A percentile compares a stretch with the other conserved stretches of the same genome.
Conservation (phyloP, 1,140 invertebrate genomes). For the Chelonus insularis region DNA sequence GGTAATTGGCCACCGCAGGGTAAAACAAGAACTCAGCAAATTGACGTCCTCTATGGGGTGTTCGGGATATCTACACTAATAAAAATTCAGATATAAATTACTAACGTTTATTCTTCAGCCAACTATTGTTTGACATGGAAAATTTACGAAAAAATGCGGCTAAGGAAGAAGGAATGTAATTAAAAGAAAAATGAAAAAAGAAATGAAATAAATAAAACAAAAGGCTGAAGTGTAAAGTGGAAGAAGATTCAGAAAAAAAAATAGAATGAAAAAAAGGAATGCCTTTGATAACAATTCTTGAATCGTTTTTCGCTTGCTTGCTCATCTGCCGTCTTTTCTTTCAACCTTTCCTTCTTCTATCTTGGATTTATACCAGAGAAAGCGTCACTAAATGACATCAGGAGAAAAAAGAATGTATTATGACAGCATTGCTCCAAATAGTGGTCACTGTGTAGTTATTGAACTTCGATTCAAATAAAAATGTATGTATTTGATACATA, state of each 20-base stretch:
- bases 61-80: too few species aligned
- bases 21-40: constrained; percentile 28
- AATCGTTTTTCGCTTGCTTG: constrained; percentile 11
- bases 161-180: constrained; percentile 18
- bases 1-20: constrained; percentile 54
- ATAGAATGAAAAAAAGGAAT: constrained; percentile 7
- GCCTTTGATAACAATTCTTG: constrained; percentile 22
- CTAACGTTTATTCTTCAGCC: too few species aligned
- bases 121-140: too few species aligned
- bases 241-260: background rate
- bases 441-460: constrained; percentile 1
- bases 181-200: constrained; percentile 5
- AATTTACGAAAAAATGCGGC: too few species aligned
- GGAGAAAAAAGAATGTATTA: background rate
- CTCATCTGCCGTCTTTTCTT: background rate
- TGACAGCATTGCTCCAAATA: background rate
- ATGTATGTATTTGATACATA: too few species aligned
- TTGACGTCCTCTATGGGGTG: background rate
- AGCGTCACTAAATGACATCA: constrained; percentile 20
- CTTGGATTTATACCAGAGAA: constrained; percentile 13
- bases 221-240: background rate
- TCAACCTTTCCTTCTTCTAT: background rate
- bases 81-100: too few species aligned
- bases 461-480: background rate
- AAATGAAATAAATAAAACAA: background rate